Evolutionary conservation across 2,113 vertebrate species (phyloP).

Genomic region (Thymallus thymallus): DNA sequence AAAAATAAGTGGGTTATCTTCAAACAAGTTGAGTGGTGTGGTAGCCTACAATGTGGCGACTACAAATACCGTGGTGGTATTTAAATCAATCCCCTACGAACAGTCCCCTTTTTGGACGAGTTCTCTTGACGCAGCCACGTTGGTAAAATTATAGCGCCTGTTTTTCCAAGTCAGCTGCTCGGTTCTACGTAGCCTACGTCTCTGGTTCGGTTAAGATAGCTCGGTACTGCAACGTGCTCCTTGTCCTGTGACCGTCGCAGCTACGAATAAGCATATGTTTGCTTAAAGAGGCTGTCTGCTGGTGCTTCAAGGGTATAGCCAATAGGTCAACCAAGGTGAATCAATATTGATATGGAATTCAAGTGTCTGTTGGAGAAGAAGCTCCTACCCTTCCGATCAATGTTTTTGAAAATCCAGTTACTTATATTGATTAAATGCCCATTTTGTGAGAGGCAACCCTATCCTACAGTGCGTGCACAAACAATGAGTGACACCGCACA

Average conservation of each 20-base stretch:
- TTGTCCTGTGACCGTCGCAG: background rate
- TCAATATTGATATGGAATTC: slow-evolving; percentile 22
- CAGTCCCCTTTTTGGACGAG: slow-evolving; percentile 17
- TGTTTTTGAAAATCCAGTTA: no score
- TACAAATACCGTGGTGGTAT: background rate
- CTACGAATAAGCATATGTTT: slow-evolving; percentile 36
- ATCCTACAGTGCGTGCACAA: background rate
- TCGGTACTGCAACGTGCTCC: slow-evolving; percentile 1
- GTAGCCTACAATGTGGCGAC: background rate
- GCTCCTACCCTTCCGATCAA: background rate
- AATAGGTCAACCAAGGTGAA: slow-evolving; percentile 71
- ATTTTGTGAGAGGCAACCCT: no score
- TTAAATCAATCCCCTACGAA: no score
- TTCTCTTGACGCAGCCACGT: slow-evolving; percentile 38
- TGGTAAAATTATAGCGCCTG: slow-evolving; percentile 10
- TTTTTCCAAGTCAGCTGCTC: slow-evolving; percentile 44
- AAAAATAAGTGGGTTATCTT: background rate
- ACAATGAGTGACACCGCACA: background rate
- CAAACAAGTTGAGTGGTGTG: no score
- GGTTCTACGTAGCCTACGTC: slow-evolving; percentile 4
- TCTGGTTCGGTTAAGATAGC: slow-evolving; percentile 6
- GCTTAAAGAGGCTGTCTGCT: slow-evolving; percentile 11
- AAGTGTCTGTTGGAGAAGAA: background rate
- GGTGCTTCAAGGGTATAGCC: slow-evolving; percentile 23
- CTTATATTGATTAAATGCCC: no score